Percentiles rank a stretch among this genome's conserved stretches.
Conservation (phyloP, 1,140 invertebrate species). For the Coptotermes formosanus region DNA sequence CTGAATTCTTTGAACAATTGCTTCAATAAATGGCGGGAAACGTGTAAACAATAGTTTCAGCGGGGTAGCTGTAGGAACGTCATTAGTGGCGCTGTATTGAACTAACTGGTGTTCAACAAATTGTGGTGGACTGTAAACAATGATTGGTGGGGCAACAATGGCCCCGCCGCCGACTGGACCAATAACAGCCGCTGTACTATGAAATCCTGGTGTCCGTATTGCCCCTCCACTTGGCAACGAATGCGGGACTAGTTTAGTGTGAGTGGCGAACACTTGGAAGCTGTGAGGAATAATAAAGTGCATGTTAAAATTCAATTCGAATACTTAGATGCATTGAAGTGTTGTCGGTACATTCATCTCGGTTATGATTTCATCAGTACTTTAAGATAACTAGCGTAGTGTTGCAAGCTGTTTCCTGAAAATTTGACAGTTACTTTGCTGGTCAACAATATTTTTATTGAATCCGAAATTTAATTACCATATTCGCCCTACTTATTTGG, state of each 20-base stretch:
- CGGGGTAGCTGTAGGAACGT: background rate
- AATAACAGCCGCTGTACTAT: background rate
- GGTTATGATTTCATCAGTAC: background rate
- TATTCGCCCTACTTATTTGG: too few relatives aligned
- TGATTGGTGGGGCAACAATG: background rate
- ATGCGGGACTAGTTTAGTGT: background rate
- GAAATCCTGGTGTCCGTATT: background rate
- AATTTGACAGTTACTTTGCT: too few relatives aligned
- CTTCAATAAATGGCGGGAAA: constrained; percentile 61
- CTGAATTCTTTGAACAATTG: constrained; percentile 60
- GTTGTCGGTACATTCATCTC: background rate
- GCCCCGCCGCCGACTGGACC: background rate
- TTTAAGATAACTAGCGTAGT: background rate
- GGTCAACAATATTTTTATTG: too few relatives aligned
- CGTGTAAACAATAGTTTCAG: constrained; percentile 19
- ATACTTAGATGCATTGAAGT: too few relatives aligned
- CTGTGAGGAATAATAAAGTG: background rate
- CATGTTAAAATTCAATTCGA: background rate
- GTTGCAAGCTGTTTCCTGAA: too few relatives aligned
- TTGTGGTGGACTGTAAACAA: background rate
- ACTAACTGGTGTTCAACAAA: background rate
- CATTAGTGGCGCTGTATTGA: background rate
- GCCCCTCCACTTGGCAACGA: background rate
- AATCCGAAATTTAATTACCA: too few relatives aligned
- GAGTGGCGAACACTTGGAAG: background rate